phyloP scores from a whole-genome alignment of 1,140 invertebrate genomes.

The Thaumetopoea pityocampa region DNA sequence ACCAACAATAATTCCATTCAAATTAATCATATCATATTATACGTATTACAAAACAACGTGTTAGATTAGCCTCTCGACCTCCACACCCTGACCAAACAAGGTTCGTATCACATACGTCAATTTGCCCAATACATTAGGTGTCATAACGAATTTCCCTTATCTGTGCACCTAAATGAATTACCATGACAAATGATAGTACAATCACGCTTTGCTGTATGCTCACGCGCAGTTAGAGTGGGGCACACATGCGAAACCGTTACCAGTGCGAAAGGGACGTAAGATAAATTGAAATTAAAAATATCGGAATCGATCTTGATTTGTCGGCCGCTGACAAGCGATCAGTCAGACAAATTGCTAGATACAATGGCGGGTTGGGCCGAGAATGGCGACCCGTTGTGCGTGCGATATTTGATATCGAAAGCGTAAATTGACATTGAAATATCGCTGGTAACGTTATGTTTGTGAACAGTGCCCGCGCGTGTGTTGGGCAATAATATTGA shows the following conservation, averaged over 20 bases:
- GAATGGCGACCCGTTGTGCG: constrained; percentile 24
- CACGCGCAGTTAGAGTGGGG: constrained; percentile 35
- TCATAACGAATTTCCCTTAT: constrained; percentile 50
- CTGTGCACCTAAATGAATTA: constrained; percentile 45
- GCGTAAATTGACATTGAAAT: constrained; percentile 56
- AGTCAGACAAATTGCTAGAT: constrained; percentile 35
- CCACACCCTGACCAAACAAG: neutral
- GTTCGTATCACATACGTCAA: constrained; percentile 25
- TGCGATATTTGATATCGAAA: constrained; percentile 47
- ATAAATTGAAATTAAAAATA: constrained; percentile 59
- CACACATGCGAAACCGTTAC: constrained; percentile 11
- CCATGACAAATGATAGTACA: constrained; percentile 55
- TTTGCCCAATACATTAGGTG: constrained; percentile 44
- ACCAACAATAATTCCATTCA: no score
- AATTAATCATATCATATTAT: no score
- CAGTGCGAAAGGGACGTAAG: constrained; percentile 28
- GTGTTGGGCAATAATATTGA: neutral
- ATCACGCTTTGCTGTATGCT: constrained; percentile 21
- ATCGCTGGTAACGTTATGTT: no score
- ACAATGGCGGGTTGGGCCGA: constrained; percentile 56
- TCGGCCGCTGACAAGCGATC: constrained; percentile 64
- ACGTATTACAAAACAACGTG: no score
- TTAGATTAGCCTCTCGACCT: neutral
- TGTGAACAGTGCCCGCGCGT: neutral
- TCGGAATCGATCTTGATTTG: constrained; percentile 68